Evolutionary conservation across 2,113 vertebrate species (phyloP), one percentile per base, ranked within the genome.

Genomic region (Cyphomyrus discorhynchus): DNA sequence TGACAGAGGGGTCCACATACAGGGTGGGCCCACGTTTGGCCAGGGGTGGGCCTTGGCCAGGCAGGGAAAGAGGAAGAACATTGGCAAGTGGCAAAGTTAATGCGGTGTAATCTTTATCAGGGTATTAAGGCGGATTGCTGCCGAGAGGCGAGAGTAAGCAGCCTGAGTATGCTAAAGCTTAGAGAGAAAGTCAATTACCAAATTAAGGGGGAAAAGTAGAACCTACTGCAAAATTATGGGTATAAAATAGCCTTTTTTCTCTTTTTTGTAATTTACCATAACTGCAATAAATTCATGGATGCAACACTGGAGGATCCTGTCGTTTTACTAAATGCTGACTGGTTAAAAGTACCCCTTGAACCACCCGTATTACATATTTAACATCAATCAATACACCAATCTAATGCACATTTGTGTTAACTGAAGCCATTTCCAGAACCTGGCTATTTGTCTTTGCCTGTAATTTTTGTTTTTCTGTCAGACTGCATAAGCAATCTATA

Each of bases 61-160:
- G 82, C 21, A 46, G 3, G 2, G 45, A 46, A 9, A 45, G 21
- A 47, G 35, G 21, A 5, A 42, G 35, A 80, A 24, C 45, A 47
- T n/a, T 19, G 42, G 8, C 80, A 74, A 90, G 91, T 91, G 92
- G 82, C 70, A 90, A 88, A 62, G 91, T 89, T 93, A 94, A 94
- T 90, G 87, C 91, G 21, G 47, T 88, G 52, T 95, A 94, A 95
- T 94, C 94, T 92, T 90, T 50, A 91, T 89, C 17, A 92, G 92
- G 91, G 90, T 85, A 89, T 84, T 80, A 83, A 91, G 91, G 15
- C 50, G 66, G 89, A 93, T 93, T 92, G 90, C 52, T 91, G 92
- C 84, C 42, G 90, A 89, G 90, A 93, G 70, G 89, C 89, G 91
- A 90, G 56, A 87, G 35, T 87, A 91, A 93, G 92, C 83, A 88